Conservation (phyloP, 2,113 vertebrate genomes). For the Gadus chalcogrammus region DNA sequence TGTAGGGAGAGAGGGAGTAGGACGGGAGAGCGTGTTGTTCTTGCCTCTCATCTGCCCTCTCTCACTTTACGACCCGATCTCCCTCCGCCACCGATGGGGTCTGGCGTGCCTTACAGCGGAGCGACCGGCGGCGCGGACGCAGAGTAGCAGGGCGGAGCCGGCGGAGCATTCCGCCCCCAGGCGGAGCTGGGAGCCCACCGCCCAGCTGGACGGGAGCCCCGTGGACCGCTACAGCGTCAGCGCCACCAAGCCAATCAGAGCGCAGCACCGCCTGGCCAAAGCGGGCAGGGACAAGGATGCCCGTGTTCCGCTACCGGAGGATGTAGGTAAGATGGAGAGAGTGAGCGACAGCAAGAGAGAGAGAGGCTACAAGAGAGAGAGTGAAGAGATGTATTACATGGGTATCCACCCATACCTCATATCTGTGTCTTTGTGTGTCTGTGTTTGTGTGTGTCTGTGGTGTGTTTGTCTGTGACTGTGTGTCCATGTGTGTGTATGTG, state of each 20-base stretch:
- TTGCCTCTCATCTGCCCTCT: too few species aligned
- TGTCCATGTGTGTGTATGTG: too few species aligned
- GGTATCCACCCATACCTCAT: neutral
- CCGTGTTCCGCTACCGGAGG: constrained; percentile 66
- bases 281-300: constrained; percentile 67
- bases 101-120: constrained; percentile 50
- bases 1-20: too few species aligned
- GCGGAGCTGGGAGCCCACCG: constrained; percentile 74
- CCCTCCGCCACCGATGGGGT: too few species aligned
- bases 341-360: neutral
- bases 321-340: constrained; percentile 70
- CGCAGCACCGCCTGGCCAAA: constrained; percentile 69
- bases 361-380: neutral
- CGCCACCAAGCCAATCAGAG: constrained; percentile 74
- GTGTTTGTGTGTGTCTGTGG: too few species aligned
- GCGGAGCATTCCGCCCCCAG: constrained; percentile 51
- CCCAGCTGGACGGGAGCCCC: constrained; percentile 69
- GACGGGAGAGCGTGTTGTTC: too few species aligned
- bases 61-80: too few species aligned
- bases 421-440: too few species aligned
- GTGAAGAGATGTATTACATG: neutral
- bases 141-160: constrained; percentile 72
- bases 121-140: constrained; percentile 67
- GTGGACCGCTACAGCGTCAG: constrained; percentile 72
- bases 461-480: too few species aligned